Evolutionary conservation across 2,113 vertebrate species (phyloP), one percentile per base, ranked within the genome.

Genomic region (Hepsetus odoe): DNA sequence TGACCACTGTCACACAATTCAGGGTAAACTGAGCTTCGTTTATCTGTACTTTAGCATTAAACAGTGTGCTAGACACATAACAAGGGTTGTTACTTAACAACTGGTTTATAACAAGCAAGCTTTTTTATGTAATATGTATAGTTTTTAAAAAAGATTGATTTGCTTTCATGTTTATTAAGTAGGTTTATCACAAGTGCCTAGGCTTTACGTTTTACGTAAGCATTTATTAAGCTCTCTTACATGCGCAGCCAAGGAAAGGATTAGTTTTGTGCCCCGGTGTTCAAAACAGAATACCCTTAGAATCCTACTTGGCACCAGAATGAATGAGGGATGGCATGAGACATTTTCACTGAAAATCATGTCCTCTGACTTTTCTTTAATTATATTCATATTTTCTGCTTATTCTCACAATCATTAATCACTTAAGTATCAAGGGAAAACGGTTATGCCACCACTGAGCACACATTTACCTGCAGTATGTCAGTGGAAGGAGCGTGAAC

Each of bases 211-310:
- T 20, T 49, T 28, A n/a, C 26, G 22, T 20, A 70, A 38, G 30
- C 72, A 11, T 42, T 28, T 78, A 71, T 42, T 32, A 42, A 81
- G 65, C 18, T 38, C 59, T 65, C 72, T 76, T 81, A 69, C 72
- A 76, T 78, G 42, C 72, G 53, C 44, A 68, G 59, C 18, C 35
- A n/a, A 71, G 59, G 18, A 28, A 68, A 32, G 58, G 32, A 59
- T 79, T 72, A 53, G 30, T 59, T 69, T 49, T 69, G 46, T 72
- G 24, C 67, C 38, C 74, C 12, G 22, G 53, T 30, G 26, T 51
- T 66, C 53, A 56, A 35, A 64, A 58, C 5, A 61, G 28, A 26
- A 35, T 46, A 71, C 40, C 62, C 61, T 68, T 18, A 24, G 51
- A 26, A 71, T 77, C 55, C 14, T 9, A 13, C 22, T 2, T 33